Evolutionary conservation across 2,888 invertebrate genomes (phyloP).

Genomic region (Osmoderma eremita): DNA sequence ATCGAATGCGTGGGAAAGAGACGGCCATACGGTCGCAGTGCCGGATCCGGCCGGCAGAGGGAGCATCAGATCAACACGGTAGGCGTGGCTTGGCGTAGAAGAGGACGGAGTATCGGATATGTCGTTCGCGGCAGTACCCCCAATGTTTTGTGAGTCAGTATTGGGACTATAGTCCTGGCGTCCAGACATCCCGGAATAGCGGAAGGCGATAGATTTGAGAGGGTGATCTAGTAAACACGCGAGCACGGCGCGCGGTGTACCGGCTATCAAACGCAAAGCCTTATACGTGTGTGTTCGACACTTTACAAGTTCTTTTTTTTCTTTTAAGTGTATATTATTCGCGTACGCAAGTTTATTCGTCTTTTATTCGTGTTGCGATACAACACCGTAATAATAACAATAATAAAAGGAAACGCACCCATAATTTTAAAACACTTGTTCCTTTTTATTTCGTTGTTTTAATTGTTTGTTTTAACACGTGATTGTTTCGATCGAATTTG

Average conservation of each 20-base stretch:
- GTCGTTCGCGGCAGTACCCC: constrained; percentile 49
- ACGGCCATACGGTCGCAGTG: constrained; percentile 56
- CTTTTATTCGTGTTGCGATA: too few relatives aligned
- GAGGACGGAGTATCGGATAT: constrained; percentile 24
- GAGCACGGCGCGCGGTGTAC: constrained; percentile 17
- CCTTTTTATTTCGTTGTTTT: too few relatives aligned
- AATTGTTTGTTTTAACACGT: too few relatives aligned
- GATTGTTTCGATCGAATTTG: too few relatives aligned
- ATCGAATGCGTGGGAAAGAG: constrained; percentile 63
- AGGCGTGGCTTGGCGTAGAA: constrained; percentile 71
- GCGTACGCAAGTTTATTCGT: too few relatives aligned
- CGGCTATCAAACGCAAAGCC: too few relatives aligned
- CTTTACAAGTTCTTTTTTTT: too few relatives aligned
- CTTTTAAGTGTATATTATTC: too few relatives aligned
- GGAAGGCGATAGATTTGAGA: constrained; percentile 16
- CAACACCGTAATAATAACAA: too few relatives aligned
- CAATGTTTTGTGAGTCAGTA: constrained; percentile 60
- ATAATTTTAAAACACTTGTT: too few relatives aligned
- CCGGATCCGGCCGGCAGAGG: constrained; percentile 55
- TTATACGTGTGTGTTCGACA: not conserved
- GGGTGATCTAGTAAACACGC: constrained; percentile 3
- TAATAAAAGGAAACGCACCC: too few relatives aligned
- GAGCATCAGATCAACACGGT: constrained; percentile 65
- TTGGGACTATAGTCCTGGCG: constrained; percentile 62
- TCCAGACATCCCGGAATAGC: constrained; percentile 35